Percentiles rank a stretch among this genome's conserved stretches.
These are phyloP conservation scores for Grapholita molesta DNA, from an alignment of 1,140 invertebrate genomes.

Conservation along the genomic window DNA sequence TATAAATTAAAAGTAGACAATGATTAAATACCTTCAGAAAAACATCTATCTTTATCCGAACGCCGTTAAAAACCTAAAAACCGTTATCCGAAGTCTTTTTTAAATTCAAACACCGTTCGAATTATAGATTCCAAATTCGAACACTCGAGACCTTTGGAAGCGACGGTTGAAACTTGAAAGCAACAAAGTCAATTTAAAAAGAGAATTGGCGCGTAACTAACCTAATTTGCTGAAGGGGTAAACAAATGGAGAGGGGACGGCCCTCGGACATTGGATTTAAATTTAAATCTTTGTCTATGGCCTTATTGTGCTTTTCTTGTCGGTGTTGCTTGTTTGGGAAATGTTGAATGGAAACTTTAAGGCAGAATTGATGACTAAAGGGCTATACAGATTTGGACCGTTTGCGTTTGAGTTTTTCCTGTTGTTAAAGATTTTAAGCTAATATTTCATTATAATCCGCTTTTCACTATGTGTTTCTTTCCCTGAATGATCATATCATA, in stretches of 20 bases:
- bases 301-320: not conserved
- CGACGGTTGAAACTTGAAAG: constrained; percentile 29
- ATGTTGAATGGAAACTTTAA: too few relatives aligned
- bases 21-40: too few relatives aligned
- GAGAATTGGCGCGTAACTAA: constrained; percentile 36
- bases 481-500: too few relatives aligned
- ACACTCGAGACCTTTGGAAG: not conserved
- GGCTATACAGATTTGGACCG: too few relatives aligned
- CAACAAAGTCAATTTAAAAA: constrained; percentile 36
- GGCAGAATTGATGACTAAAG: not conserved
- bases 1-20: too few relatives aligned
- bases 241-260: constrained; percentile 33
- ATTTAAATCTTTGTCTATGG: not conserved
- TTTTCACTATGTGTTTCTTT: too few relatives aligned
- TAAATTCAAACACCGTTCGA: not conserved
- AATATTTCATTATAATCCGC: too few relatives aligned
- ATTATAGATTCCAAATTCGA: constrained; percentile 38
- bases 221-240: constrained; percentile 52
- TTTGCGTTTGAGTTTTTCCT: too few relatives aligned
- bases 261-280: constrained; percentile 11
- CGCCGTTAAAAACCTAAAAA: not conserved
- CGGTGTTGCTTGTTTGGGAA: not conserved
- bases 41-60: too few relatives aligned
- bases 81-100: not conserved
- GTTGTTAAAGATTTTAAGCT: too few relatives aligned